phyloP scores from a whole-genome alignment of 2,888 invertebrate species.

The Dynastes hyllus region DNA sequence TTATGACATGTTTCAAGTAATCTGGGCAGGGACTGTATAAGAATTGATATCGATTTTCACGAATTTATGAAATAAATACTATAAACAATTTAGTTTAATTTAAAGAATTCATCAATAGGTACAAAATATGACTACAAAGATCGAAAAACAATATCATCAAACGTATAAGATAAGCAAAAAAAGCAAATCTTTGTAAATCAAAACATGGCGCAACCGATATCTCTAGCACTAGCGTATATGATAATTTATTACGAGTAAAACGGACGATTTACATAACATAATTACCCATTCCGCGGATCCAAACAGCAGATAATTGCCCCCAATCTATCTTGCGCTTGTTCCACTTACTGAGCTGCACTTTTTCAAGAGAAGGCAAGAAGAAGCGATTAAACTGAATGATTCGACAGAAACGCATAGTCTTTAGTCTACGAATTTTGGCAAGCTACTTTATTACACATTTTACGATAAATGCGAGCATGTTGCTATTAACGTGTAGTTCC shows the following conservation, averaged over 20 bases:
- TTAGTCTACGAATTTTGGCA: background rate
- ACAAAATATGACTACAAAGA: no score
- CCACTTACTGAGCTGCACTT: background rate
- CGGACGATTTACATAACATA: constrained; percentile 32
- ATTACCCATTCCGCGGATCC: constrained; percentile 4
- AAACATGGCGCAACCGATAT: background rate
- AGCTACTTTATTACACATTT: no score
- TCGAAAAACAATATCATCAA: no score
- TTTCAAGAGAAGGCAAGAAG: background rate
- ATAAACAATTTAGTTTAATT: no score
- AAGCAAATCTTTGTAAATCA: background rate
- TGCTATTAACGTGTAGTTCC: background rate
- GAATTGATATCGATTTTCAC: no score
- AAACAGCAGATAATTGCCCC: constrained; percentile 9
- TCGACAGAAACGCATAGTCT: background rate
- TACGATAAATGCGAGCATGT: background rate
- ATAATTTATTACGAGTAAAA: constrained; percentile 15
- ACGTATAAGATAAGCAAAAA: no score
- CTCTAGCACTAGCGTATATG: background rate
- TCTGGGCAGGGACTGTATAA: no score
- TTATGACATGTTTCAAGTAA: no score
- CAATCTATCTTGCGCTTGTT: constrained; percentile 7
- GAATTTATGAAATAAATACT: no score
- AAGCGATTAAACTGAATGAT: background rate
- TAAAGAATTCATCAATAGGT: no score